A percentile compares a stretch with the other conserved stretches of the same genome.
These are phyloP conservation scores for Fulmarus glacialis DNA, from an alignment of 2,113 vertebrate genomes.

Conservation along the genomic window DNA sequence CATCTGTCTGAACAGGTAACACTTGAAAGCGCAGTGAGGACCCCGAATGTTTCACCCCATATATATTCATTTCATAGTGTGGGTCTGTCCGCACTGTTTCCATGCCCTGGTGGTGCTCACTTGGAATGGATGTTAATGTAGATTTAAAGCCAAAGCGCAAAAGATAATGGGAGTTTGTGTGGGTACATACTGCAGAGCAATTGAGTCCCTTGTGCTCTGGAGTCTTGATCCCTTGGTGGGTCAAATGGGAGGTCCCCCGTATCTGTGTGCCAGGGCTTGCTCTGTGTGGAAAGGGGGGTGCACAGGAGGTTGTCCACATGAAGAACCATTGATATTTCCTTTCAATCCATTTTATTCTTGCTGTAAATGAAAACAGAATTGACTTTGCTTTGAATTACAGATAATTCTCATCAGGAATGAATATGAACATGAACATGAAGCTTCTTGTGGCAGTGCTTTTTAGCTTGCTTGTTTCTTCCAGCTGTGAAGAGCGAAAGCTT, in stretches of 20 bases:
- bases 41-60: not conserved
- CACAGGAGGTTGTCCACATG: not conserved
- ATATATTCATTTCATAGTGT: fast-evolving
- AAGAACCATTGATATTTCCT: not conserved
- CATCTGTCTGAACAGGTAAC: constrained; percentile 51
- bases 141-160: not conserved
- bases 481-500: not conserved
- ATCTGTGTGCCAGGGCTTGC: not conserved
- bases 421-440: not conserved
- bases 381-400: not conserved
- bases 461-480: constrained; percentile 21
- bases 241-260: not conserved
- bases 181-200: not conserved
- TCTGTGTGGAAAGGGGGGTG: not conserved
- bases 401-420: not conserved
- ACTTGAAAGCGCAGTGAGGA: fast-evolving
- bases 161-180: not conserved
- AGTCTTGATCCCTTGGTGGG: not conserved
- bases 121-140: not conserved
- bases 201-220: not conserved
- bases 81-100: not conserved
- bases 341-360: not conserved
- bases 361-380: not conserved
- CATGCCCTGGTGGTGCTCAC: not conserved
- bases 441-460: not conserved